Evolutionary conservation across 2,797 vertebrate species (phyloP), one percentile per base, ranked within the genome.

Genomic region (Hypotaenidia okinawae): DNA sequence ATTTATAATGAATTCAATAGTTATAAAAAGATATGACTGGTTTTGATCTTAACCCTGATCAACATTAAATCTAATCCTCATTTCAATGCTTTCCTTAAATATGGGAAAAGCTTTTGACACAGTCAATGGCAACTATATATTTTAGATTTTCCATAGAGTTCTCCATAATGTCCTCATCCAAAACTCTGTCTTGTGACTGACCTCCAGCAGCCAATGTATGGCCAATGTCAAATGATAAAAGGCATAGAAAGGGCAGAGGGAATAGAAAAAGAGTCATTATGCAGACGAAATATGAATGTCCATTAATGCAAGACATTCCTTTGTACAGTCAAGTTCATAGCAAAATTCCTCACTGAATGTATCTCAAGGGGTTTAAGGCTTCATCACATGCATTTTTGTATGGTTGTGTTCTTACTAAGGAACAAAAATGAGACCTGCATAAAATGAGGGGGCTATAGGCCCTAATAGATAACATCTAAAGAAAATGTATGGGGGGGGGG

Each of bases 241-340:
- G 80, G 41, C 79, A 93, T 63, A 75, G 87, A 77, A 74, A 84
- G 33, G 28, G 64, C 22, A 66, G 33, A 91, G 51, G 84, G 54
- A 91, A 80, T 64, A 68, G 77, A 85, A 87, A 69, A 35, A 76
- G 45, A 70, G 59, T 90, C 35, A 61, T 90, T 84, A 91, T 93
- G 67, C 30, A 85, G 88, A 94, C 92, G 67, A 94, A 94, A 91
- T 89, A 95, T 94, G 91, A 90, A 94, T 72, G 54, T 35, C 33
- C 41, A 25, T 47, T 96, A 95, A 93, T 37, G 54, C 91, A 58
- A 75, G 70, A 32, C 91, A 89, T 96, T 95, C 88, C 61, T 84
- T 52, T 87, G 74, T 84, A 55, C 68, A 57, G 89, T 74, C 76
- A 87, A 91, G 66, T 94, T 93, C 88, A 63, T 69, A 84, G 87